Percentiles rank a stretch among this genome's conserved stretches.
phyloP scores from a whole-genome alignment of 37 sponge, comb jelly and placozoan species.

The Chondrilla cf. caribensis region DNA sequence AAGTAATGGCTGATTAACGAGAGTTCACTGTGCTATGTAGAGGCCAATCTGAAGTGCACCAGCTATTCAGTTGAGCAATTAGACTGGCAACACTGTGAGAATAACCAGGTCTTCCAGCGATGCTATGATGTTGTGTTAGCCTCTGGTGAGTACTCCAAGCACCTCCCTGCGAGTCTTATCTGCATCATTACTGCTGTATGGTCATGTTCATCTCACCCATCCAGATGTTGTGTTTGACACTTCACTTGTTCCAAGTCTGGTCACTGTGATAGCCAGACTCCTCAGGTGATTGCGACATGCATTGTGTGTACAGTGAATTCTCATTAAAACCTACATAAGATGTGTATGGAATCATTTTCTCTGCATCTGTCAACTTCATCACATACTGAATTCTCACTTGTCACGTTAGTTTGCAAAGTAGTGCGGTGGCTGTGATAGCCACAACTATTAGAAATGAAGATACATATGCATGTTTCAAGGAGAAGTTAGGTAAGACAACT shows the following conservation, averaged over 20 bases:
- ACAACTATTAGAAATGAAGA: conserved; percentile 51
- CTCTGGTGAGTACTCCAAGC: background rate
- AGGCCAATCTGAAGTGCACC: background rate
- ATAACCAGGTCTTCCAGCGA: background rate
- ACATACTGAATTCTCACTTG: too few species aligned
- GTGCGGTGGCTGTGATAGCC: conserved; percentile 17
- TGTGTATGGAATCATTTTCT: too few species aligned
- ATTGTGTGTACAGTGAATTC: too few species aligned
- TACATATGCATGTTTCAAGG: conserved; percentile 45
- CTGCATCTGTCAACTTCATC: too few species aligned
- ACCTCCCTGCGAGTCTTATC: too few species aligned
- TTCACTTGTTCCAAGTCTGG: conserved; percentile 20
- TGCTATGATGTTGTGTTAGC: background rate
- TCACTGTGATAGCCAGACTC: conserved; percentile 7
- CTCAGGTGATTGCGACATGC: conserved; percentile 36
- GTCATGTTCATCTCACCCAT: too few species aligned
- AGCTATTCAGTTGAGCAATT: background rate
- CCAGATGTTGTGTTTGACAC: conserved; percentile 73
- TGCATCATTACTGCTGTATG: too few species aligned
- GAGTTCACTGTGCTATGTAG: too few species aligned
- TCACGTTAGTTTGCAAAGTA: background rate
- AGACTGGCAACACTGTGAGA: background rate
- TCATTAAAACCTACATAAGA: too few species aligned
- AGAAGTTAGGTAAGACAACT: conserved; percentile 20
- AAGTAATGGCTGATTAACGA: too few species aligned